phyloP scores from a whole-genome alignment of 2,797 vertebrate species.

The Alfaro cultratus region DNA sequence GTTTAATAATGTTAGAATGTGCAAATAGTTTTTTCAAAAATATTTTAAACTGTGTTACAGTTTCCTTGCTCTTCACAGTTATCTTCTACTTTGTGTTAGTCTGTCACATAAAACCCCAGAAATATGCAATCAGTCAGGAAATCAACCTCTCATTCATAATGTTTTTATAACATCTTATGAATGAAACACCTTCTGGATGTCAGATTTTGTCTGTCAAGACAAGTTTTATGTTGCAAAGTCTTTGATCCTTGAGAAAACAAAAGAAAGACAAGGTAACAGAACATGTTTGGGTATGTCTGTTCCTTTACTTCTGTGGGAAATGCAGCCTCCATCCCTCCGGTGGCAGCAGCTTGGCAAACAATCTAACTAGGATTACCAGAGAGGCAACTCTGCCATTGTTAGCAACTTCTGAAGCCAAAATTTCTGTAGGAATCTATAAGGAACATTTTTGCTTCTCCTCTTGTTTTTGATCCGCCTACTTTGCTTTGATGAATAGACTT shows the following conservation, averaged over 20 bases:
- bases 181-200: background rate
- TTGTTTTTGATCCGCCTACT: background rate
- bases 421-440: background rate
- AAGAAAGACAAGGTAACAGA: conserved; percentile 12
- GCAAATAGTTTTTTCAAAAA: too few relatives aligned
- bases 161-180: background rate
- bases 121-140: background rate
- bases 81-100: background rate
- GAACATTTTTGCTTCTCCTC: background rate
- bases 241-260: conserved; percentile 4
- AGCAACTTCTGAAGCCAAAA: background rate
- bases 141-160: background rate
- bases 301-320: conserved; percentile 8
- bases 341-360: conserved; percentile 1
- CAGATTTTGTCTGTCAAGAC: background rate
- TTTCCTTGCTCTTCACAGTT: background rate
- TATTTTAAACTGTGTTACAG: background rate
- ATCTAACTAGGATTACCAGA: too few relatives aligned
- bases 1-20: background rate
- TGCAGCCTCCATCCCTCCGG: background rate
- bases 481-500: background rate
- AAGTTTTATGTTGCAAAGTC: background rate
- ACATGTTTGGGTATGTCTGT: conserved; percentile 9
- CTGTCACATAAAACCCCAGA: background rate
- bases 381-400: background rate